Evolutionary conservation across 2,888 invertebrate species (phyloP), one percentile per base, ranked within the genome.

Genomic region (Coenonympha glycerion): DNA sequence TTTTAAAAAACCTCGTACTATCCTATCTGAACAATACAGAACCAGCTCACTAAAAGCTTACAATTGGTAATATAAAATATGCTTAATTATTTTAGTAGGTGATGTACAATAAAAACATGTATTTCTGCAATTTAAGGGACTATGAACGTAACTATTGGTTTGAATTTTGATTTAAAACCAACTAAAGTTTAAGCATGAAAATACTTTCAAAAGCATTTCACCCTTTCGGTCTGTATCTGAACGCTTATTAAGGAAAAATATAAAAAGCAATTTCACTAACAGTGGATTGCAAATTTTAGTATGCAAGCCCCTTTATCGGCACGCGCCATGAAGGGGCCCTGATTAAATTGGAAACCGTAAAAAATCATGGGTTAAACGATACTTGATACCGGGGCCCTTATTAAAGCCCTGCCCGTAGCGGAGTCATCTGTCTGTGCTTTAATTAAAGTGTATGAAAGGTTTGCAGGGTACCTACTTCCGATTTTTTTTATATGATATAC

Each of bases 291-390:
- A 30, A 39, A 39, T 31, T 36, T 46, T 26, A 40, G 40, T 52
- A 31, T 51, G 45, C 39, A 49, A 33, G 42, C 44, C 36, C 40
- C 55, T 24, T 52, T 55, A 55, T 37, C 34, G 40, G 49, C 55
- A 53, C 55, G 47, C 51, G 56, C 46, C 46, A 24, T 37, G 13
- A 18, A 6, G 40, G 46, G 28, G 21, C 22, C 36, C 52, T 57
- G 54, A 58, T 58, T 58, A 58, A 58, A 58, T 53, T 53, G 47
- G 58, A 58, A 58, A 55, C 58, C 60, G 55, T 60, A 61, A 60
- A 59, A 56, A 59, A 57, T 52, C 55, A 55, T 52, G 51, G 51
- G 39, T 50, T 54, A 52, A 53, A 40, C 53, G 57, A 50, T 45
- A 49, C 37, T 49, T 51, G 48, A 54, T 58, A 57, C 50, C 40